Base-by-base conservation (phyloP, 2,797 vertebrate genomes). In the Phrynocephalus forsythii region DNA sequence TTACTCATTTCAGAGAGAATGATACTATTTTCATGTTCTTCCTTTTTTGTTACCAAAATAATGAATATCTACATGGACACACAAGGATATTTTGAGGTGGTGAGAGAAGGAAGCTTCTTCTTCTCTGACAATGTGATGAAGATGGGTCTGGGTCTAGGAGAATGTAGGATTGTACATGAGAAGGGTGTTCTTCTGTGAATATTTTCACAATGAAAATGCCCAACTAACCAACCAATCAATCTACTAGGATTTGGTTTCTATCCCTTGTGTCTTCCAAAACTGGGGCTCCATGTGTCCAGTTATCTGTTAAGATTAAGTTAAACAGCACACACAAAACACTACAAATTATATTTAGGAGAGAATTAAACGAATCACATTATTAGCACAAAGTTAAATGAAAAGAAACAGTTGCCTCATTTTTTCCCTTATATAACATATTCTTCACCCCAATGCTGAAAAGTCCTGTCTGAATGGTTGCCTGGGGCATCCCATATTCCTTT, bases 1-100 rank as follows among this genome's bases (percentile, higher is more conserved):
- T 71, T 78, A 79, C 86, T 93, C 33, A 38, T 76, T 92, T 87
- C 44, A 81, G 28, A 93, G 91, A 92, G 91, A 94, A 91, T 10
- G 60, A 50, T 86, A 33, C 33, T 33, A 50, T 86, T 73, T 91
- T 84, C 71, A 63, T 13, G 38, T 92, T 85, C 75, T 90, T 91
- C 78, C 84, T 89, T 48, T 44, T 94, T 93, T 38, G 79, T 87
- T 86, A 85, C 24, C 67, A 9, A 1, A 26, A 3, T 88, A 60
- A 85, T 67, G 48, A 87, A 66, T 18, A 33, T 50, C 30, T 72
- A 67, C 83, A 78, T 86, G 71, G 91, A 93, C 84, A 9, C 30
- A 91, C 78, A 52, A 66, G 86, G 69, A 15, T 80, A 28, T 88
- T 91, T 13, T 22, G 22, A 3, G 69, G 56, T 26, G 44, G 16